A percentile compares a stretch with the other conserved stretches of the same genome.
These are phyloP conservation scores for Andrena haemorrhoa DNA, from an alignment of 2,888 invertebrate species.

Conservation along the genomic window DNA sequence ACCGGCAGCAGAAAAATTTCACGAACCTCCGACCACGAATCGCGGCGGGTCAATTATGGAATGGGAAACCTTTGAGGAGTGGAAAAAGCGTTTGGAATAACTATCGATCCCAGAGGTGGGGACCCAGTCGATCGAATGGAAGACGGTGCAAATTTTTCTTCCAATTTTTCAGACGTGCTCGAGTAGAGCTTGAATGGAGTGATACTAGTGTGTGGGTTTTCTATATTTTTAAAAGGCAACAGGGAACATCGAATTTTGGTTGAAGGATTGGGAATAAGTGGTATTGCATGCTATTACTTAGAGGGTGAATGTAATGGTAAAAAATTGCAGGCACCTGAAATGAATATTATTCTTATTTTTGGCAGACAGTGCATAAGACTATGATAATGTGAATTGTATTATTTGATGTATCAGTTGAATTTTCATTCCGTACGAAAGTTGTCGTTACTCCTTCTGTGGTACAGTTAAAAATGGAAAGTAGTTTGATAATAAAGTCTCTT, in stretches of 20 bases:
- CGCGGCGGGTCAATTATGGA: conserved; percentile 26
- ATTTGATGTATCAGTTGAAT: no score
- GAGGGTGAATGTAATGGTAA: no score
- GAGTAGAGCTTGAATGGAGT: neutral
- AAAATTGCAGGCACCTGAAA: no score
- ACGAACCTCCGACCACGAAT: conserved; percentile 25
- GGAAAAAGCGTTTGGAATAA: neutral
- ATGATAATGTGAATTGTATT: neutral
- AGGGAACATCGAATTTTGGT: no score
- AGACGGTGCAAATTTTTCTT: neutral
- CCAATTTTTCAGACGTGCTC: neutral
- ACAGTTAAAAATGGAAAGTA: no score
- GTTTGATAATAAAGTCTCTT: neutral
- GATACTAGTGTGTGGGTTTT: neutral
- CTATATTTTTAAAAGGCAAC: no score
- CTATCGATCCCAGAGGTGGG: neutral
- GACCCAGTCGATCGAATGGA: neutral
- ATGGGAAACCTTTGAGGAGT: neutral
- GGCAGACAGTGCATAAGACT: no score
- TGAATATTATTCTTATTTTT: no score
- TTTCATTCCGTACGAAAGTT: no score
- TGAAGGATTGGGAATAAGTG: no score
- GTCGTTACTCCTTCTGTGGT: no score
- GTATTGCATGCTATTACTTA: no score
- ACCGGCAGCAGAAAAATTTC: conserved; percentile 49